Percentiles rank a stretch among this genome's conserved stretches.
Conservation (phyloP, 2,797 vertebrate genomes). For the Sebastes cheni region DNA sequence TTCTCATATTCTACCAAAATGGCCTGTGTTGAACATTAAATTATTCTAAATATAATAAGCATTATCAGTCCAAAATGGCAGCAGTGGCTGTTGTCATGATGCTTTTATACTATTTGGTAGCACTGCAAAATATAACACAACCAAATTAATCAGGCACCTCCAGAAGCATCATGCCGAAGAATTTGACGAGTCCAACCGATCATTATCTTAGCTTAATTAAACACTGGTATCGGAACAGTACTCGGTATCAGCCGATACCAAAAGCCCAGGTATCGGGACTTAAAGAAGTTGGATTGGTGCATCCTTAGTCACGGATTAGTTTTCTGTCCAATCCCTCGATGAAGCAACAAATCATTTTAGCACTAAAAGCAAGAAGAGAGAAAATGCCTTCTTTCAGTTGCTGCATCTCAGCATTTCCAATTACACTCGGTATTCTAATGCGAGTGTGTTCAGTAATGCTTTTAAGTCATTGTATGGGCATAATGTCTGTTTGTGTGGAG, state of each 20-base stretch:
- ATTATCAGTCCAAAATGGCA: no score
- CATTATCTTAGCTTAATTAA: background rate
- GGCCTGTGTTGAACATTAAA: no score
- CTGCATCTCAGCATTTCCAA: constrained; percentile 9
- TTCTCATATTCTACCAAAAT: no score
- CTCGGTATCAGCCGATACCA: background rate
- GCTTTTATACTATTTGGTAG: no score
- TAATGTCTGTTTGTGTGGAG: constrained; percentile 19
- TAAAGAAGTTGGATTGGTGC: background rate
- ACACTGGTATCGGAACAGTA: background rate
- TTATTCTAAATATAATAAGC: no score
- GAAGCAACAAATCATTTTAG: background rate
- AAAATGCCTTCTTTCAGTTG: background rate
- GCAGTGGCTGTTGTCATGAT: no score
- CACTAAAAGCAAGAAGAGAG: background rate
- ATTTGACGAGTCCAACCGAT: background rate
- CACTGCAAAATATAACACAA: no score
- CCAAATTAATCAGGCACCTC: background rate
- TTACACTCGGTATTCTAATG: constrained; percentile 13
- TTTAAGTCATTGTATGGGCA: constrained; percentile 46
- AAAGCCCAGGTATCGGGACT: background rate
- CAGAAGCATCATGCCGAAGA: background rate
- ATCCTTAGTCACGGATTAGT: background rate
- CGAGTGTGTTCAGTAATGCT: constrained; percentile 14
- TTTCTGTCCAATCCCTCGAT: background rate